These are phyloP conservation scores for Bhutanitis thaidina DNA, from an alignment of 2,888 invertebrate species.

Conservation along the genomic window DNA sequence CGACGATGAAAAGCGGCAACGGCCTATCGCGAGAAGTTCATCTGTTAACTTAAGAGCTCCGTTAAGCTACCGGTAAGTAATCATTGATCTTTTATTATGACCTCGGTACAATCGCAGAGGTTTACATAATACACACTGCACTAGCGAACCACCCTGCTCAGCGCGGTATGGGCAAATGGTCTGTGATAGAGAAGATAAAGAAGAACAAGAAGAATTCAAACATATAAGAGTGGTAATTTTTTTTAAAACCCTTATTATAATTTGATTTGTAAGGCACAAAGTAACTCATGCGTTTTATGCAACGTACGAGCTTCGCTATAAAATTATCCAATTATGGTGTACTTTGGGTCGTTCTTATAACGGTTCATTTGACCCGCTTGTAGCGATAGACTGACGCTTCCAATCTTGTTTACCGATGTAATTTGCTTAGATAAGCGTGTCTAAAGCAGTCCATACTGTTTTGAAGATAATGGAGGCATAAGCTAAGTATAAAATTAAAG, in stretches of 20 bases:
- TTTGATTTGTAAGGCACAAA: too few species aligned
- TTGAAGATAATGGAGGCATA: too few species aligned
- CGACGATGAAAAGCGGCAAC: constrained; percentile 57
- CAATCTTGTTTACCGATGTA: constrained; percentile 19
- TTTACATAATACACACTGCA: too few species aligned
- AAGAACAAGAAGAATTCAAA: too few species aligned
- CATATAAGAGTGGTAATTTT: too few species aligned
- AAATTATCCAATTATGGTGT: constrained; percentile 15
- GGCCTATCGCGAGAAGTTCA: constrained; percentile 39
- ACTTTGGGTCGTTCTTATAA: constrained; percentile 7
- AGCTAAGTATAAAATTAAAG: too few species aligned
- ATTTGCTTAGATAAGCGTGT: constrained; percentile 16
- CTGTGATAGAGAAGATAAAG: too few species aligned
- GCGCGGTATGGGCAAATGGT: too few species aligned
- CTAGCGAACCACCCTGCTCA: too few species aligned
- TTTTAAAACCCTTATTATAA: too few species aligned
- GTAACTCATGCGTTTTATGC: too few species aligned
- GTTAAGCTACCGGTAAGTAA: constrained; percentile 74
- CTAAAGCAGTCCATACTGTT: not conserved
- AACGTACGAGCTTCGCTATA: not conserved
- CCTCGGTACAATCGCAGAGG: not conserved
- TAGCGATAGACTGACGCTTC: constrained; percentile 1
- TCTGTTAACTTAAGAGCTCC: constrained; percentile 71
- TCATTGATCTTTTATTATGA: not conserved
- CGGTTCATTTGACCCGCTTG: constrained; percentile 14